Base-by-base conservation (phyloP, 1,140 invertebrate genomes). In the Helicoverpa armigera region DNA sequence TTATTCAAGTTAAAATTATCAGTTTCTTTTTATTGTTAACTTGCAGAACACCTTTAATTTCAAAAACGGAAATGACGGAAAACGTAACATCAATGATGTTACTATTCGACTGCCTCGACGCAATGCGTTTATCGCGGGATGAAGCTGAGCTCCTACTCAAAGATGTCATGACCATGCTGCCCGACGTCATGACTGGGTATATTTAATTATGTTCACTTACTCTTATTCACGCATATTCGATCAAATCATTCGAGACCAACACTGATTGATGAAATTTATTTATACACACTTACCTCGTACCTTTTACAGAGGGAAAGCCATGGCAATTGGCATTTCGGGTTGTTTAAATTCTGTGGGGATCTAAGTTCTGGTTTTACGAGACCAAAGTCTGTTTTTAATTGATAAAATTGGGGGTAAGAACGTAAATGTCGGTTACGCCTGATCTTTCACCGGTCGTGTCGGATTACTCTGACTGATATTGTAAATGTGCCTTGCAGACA, bases 181-280 rank as follows among this genome's bases (percentile, higher is more conserved):
- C 91, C 5, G 87, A 91, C 13, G 89, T 94, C 7, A 77, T 93
- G 29, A 86, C 91, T 11, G 93, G 92, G 93, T 94, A 67, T 50
- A 16, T 51, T 12, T 79, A 23, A 23, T 23, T 23, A 50, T 7
- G 35, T 43, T 60, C 18, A 31, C 10, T 58, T 18, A 23, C 56
- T 58, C 16, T 11, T 3, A 18, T 9, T 9, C 7, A n/a, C 7
- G 2, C 16, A 12, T 14, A 9, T 53, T 53, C 14, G 3, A 11
- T 53, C 51, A 3, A 2, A 2, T 53, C 51, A 2, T 12, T 53
- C 2, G 3, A 10, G 10, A 23, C 23, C 23, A 23, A 23, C 23
- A 23, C n/a, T n/a, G n/a, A 23, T 23, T 23, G 23, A 23, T 23
- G 23, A 23, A 23, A 23, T n/a, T n/a, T n/a, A n/a, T n/a, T 35